phyloP scores from a whole-genome alignment of 2,113 vertebrate genomes.

The Cnemophilus loriae region DNA sequence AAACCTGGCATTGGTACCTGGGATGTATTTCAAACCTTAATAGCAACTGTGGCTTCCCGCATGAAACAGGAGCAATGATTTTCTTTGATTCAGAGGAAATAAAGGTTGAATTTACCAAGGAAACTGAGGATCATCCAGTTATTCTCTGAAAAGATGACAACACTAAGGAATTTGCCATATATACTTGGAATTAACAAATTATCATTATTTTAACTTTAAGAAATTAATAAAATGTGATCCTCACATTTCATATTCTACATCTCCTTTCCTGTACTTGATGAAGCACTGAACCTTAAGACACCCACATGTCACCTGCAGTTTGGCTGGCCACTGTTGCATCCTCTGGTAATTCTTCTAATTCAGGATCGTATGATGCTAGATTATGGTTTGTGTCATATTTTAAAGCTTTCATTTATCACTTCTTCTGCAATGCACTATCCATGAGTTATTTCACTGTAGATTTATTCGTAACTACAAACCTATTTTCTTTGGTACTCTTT shows the following conservation, averaged over 20 bases:
- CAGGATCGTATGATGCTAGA: background rate
- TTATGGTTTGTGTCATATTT: background rate
- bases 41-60: background rate
- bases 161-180: background rate
- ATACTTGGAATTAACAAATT: background rate
- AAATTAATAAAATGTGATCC: background rate
- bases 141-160: background rate
- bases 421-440: accelerated
- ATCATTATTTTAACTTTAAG: background rate
- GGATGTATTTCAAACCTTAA: background rate
- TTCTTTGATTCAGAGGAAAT: background rate
- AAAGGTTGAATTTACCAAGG: background rate
- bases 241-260: background rate
- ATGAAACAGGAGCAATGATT: background rate
- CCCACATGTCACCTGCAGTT: background rate
- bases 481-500: background rate
- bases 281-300: background rate
- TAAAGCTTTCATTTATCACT: background rate
- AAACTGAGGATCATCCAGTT: background rate
- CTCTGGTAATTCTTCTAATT: background rate
- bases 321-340: background rate
- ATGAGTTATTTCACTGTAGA: background rate
- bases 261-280: background rate
- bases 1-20: background rate
- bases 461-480: background rate